These are phyloP conservation scores for Diachrysia chrysitis DNA, from an alignment of 2,888 invertebrate genomes.

Conservation along the genomic window DNA sequence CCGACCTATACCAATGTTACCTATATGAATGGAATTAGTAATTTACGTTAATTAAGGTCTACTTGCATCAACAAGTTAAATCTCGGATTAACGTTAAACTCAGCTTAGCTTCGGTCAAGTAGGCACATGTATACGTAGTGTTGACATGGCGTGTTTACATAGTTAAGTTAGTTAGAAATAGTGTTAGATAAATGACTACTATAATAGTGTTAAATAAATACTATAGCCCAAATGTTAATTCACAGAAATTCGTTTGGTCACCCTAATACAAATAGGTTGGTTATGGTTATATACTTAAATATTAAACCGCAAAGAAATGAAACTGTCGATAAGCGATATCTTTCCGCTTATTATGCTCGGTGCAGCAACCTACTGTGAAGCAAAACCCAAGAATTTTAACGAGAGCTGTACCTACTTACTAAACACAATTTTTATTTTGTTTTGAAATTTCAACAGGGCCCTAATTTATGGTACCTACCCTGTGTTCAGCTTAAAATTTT, in stretches of 20 bases:
- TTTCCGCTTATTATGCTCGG: conserved; percentile 50
- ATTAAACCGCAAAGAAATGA: conserved; percentile 37
- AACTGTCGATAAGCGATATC: conserved; percentile 61
- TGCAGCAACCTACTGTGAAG: conserved; percentile 24
- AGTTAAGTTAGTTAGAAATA: not conserved
- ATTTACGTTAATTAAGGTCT: not conserved
- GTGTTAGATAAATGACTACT: not conserved
- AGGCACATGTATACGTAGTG: too few species aligned
- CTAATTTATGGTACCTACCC: not conserved
- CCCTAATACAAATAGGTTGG: conserved; percentile 19
- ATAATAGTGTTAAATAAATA: too few species aligned
- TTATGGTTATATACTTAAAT: conserved; percentile 11
- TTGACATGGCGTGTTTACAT: not conserved
- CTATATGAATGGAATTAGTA: not conserved
- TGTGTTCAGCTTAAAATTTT: too few species aligned
- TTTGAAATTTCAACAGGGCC: too few species aligned
- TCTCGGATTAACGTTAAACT: conserved; percentile 2
- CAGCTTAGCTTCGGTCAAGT: not conserved
- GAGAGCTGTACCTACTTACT: conserved; percentile 10
- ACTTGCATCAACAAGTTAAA: not conserved
- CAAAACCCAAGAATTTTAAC: conserved; percentile 40
- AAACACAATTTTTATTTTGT: not conserved
- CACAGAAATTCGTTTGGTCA: conserved; percentile 13
- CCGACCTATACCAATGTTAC: too few species aligned
- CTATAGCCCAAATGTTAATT: conserved; percentile 6